Conservation (phyloP, 2,888 invertebrate species). For the Pogonocherus hispidulus region DNA sequence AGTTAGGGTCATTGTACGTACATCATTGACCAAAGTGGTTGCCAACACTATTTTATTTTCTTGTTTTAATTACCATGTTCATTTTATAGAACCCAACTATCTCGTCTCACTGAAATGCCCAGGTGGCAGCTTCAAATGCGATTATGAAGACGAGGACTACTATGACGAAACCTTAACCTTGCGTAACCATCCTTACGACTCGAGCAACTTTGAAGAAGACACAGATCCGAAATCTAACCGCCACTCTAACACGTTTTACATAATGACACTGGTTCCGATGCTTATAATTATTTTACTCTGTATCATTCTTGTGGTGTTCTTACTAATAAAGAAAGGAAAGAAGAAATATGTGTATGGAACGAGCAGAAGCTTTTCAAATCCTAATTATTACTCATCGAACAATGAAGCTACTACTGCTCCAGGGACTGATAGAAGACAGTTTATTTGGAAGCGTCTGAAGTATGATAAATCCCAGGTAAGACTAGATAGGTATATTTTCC, state of each 20-base stretch:
- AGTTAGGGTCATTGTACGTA: no score
- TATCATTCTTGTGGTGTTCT: conserved; percentile 66
- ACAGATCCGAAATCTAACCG: conserved; percentile 61
- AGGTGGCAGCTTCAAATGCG: conserved; percentile 59
- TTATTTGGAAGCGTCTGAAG: conserved; percentile 82
- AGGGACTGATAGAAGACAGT: conserved; percentile 69
- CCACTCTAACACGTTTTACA: conserved; percentile 65
- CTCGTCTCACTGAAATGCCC: conserved; percentile 61
- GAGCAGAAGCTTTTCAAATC: conserved; percentile 87
- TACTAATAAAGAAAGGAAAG: conserved; percentile 65
- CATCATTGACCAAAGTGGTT: no score
- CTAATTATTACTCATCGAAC: conserved; percentile 78
- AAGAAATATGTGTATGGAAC: conserved; percentile 73
- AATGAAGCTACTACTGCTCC: conserved; percentile 58
- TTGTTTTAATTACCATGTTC: no score
- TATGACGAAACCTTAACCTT: conserved; percentile 62
- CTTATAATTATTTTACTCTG: conserved; percentile 66
- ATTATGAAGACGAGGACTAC: conserved; percentile 61
- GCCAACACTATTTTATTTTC: no score
- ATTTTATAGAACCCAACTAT: conserved; percentile 51
- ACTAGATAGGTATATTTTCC: no score
- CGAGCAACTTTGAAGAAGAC: conserved; percentile 56
- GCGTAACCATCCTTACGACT: conserved; percentile 53
- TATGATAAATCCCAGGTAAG: conserved; percentile 81
- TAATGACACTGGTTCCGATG: conserved; percentile 66